Percentiles rank a stretch among this genome's conserved stretches.
phyloP scores from a whole-genome alignment of 2,797 vertebrate species.

The Acridotheres tristis region DNA sequence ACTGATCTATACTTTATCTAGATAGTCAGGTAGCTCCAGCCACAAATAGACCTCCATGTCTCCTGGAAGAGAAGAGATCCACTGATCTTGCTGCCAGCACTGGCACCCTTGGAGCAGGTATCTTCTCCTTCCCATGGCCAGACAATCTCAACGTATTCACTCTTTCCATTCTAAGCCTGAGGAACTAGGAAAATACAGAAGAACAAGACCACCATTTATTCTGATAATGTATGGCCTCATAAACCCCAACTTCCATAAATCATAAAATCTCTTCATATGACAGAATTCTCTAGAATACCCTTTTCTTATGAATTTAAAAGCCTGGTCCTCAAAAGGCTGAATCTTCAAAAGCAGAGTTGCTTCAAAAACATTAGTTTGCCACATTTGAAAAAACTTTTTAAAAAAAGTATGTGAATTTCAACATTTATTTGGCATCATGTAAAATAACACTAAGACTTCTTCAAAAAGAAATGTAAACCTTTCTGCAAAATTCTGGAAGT shows the following conservation, averaged over 20 bases:
- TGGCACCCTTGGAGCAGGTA: constrained; percentile 48
- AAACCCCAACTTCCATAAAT: constrained; percentile 14
- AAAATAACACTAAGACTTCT: not conserved
- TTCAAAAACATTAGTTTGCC: not conserved
- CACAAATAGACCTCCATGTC: constrained; percentile 51
- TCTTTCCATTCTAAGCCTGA: constrained; percentile 65
- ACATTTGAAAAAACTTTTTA: not conserved
- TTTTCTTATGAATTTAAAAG: not conserved
- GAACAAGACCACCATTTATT: constrained; percentile 66
- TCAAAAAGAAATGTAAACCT: not conserved
- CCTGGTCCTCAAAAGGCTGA: not conserved
- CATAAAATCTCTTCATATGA: not conserved
- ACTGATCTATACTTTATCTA: constrained; percentile 49
- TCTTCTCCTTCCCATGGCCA: constrained; percentile 58
- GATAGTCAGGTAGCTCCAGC: constrained; percentile 37
- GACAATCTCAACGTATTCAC: constrained; percentile 59
- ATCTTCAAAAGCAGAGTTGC: not conserved
- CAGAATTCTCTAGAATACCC: not conserved
- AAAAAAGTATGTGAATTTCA: not conserved
- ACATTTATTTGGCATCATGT: not conserved
- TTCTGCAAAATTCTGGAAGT: not conserved
- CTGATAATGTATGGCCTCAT: constrained; percentile 47
- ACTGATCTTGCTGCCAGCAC: constrained; percentile 64
- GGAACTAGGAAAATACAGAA: constrained; percentile 64
- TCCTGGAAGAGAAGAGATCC: constrained; percentile 66